Base-by-base conservation (phyloP, 2,113 vertebrate species). In the Pagrus major region DNA sequence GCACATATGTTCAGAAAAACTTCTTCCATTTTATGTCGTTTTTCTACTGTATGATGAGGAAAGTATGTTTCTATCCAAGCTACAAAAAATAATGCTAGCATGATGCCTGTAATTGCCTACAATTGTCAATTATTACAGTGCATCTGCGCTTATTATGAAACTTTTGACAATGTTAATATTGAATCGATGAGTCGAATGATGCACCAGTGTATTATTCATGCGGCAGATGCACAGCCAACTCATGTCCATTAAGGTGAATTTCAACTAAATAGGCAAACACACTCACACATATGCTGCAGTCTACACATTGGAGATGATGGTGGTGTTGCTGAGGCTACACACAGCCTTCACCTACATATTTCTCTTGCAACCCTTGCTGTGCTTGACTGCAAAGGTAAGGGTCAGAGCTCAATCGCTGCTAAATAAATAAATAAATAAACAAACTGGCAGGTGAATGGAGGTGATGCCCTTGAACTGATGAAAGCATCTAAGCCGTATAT, bases 81-180 rank as follows among this genome's bases (percentile, higher is more conserved):
- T n/a, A 61, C 39, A 39, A 35, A 78, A 59, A 75, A 46, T 71
- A 72, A 73, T 39, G 44, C 18, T 84, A 29, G 67, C 39, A 67
- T 21, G 20, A 76, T 51, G 77, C 35, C 52, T 71, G 78, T 73
- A 72, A 86, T 77, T 78, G n/a, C 21, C 46, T 46, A 44, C 51
- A 79, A 81, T 78, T 87, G 46, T 41, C 63, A 65, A 72, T 88
- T 84, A 86, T 88, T 84, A 82, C 27, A 68, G 18, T 7, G 44
- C 42, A 67, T 66, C 42, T 81, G 77, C 72, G 76, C 44, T 65
- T 39, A 31, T 65, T 60, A 39, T 78, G 37, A 56, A 78, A 82
- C 84, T 80, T 77, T 61, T 81, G 68, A 86, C 60, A 61, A 69
- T 76, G 58, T 71, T 89, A 66, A 80, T 78, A 81, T 85, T 66